Evolutionary conservation across 1,140 invertebrate species (phyloP).

Genomic region (Meteorus sp.): DNA sequence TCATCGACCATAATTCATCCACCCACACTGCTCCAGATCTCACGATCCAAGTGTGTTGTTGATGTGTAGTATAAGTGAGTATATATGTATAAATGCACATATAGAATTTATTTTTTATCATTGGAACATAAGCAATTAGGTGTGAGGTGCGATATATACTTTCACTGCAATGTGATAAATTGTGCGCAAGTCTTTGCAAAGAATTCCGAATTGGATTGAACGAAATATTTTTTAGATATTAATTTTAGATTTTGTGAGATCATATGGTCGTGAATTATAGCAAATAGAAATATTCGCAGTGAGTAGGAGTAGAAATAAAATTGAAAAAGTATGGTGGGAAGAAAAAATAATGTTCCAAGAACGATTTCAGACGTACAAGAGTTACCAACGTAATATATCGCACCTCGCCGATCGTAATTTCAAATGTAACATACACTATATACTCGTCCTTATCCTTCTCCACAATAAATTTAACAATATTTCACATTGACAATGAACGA

Average conservation of each 20-base stretch:
- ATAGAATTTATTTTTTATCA: conserved; percentile 2
- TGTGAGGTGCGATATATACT: conserved; percentile 16
- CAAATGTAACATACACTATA: conserved; percentile 10
- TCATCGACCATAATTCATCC: conserved; percentile 22
- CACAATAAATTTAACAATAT: conserved; percentile 22
- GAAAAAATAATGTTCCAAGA: conserved; percentile 6
- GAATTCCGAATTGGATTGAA: conserved; percentile 11
- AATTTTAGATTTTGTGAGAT: background rate
- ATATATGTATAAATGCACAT: conserved; percentile 1
- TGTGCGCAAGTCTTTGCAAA: conserved; percentile 12
- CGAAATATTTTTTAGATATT: background rate
- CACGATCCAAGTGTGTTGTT: conserved; percentile 6
- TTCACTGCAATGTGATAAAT: conserved; percentile 22
- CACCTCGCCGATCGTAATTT: conserved; percentile 17
- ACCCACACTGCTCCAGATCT: conserved; percentile 25
- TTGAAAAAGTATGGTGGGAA: background rate
- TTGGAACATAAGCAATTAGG: conserved; percentile 7
- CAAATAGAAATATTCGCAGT: background rate
- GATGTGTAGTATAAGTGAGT: background rate
- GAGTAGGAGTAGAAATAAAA: background rate
- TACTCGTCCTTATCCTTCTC: too few species aligned
- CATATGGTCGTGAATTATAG: background rate
- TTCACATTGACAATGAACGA: conserved; percentile 19
- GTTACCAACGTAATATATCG: conserved; percentile 18
- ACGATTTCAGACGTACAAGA: conserved; percentile 14